Base-by-base conservation (phyloP, 2,888 invertebrate genomes). In the Digitonthophagus gazella region DNA sequence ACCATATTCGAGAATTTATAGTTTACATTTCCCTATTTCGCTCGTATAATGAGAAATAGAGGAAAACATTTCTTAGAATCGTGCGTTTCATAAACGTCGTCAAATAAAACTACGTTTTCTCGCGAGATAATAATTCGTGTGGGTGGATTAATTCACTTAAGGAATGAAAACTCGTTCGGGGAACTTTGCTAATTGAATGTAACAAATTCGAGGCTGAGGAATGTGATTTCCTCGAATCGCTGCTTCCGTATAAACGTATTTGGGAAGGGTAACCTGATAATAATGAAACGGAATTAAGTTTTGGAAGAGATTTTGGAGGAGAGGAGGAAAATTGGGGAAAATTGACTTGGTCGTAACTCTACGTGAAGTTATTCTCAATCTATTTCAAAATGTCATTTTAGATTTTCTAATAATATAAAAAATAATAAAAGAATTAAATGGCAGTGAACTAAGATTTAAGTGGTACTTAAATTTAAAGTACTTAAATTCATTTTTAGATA, bases 181-280 rank as follows among this genome's bases (percentile, higher is more conserved):
- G 8, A 61, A 61, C 61, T 61, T 18, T 14, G n/a, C 61, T 61
- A 61, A 61, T 61, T 61, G 61, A 61, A 61, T 61, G 61, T 61
- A 61, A 61, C 61, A 61, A 61, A 61, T 61, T 61, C 61, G 61
- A 61, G 61, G 19, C n/a, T n/a, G n/a, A n/a, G n/a, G 11, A 44
- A 44, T 44, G 28, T 44, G 28, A 44, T 44, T 44, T 44, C 11
- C 28, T 5, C 28, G 28, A 44, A 44, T 44, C 28, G 28, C 11
- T 8, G 28, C 28, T 44, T 44, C 28, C 28, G 28, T 44, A 44
- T 44, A 44, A 22, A 44, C 28, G 28, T 11, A 11, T 44, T 44
- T 44, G 28, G 8, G 28, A 44, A 44, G 28, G 28, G 28, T 44
- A 44, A 44, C 28, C 11, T 3, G 28, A 44, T 11, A 44, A 44